Evolutionary conservation across 1,140 invertebrate species (phyloP).

Genomic region (Drosophila parvula): DNA sequence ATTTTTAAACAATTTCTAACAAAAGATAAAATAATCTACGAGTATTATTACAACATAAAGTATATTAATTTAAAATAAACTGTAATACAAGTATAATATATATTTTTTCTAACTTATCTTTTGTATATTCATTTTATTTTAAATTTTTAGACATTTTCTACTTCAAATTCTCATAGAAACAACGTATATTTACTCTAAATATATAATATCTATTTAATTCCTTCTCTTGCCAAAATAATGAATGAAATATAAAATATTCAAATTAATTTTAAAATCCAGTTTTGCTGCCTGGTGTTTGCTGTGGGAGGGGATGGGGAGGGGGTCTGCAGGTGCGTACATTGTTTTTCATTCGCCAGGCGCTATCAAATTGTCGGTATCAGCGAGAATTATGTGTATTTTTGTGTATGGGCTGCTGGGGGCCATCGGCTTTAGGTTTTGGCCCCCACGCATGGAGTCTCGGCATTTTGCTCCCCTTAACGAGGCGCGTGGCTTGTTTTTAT

Average conservation of each 20-base stretch:
- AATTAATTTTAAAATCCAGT: not conserved
- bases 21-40: not conserved
- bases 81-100: too few relatives aligned
- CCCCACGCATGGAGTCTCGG: constrained; percentile 2
- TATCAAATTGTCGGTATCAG: constrained; percentile 42
- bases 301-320: too few relatives aligned
- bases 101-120: too few relatives aligned
- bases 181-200: too few relatives aligned
- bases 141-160: too few relatives aligned
- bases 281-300: constrained; percentile 32
- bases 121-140: too few relatives aligned
- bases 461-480: constrained; percentile 10
- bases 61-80: not conserved
- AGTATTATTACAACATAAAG: not conserved
- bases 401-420: constrained; percentile 27
- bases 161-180: too few relatives aligned
- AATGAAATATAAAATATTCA: not conserved
- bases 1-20: too few relatives aligned
- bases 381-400: constrained; percentile 23
- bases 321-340: constrained; percentile 31
- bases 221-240: not conserved
- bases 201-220: too few relatives aligned
- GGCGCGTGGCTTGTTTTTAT: constrained; percentile 36
- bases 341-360: constrained; percentile 16
- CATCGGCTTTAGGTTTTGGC: constrained; percentile 21